Conservation (phyloP, 2,888 invertebrate genomes). For the Eristalis pertinax region DNA sequence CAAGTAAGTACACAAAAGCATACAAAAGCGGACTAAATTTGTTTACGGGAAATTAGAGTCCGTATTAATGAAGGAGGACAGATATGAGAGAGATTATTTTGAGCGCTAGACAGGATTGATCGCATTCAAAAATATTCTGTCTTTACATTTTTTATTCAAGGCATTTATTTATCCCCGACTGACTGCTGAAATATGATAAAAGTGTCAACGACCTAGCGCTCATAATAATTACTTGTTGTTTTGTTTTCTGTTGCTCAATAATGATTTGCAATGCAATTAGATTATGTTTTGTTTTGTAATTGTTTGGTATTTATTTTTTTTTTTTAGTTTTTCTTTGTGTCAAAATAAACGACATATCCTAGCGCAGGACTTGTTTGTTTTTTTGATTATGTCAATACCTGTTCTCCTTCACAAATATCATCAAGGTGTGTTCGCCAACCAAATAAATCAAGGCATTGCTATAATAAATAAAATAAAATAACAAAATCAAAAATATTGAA, state of each 20-base stretch:
- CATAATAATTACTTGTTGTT: conserved; percentile 49
- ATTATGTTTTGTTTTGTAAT: conserved; percentile 19
- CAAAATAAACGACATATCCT: conserved; percentile 59
- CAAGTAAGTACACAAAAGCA: conserved; percentile 57
- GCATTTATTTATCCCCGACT: no score
- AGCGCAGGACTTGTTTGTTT: conserved; percentile 47
- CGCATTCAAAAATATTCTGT: neutral
- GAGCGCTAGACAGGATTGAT: conserved; percentile 49
- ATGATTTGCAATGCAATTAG: conserved; percentile 57
- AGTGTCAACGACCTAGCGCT: conserved; percentile 37
- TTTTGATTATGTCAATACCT: conserved; percentile 48
- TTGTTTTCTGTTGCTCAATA: conserved; percentile 34
- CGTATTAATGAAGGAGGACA: conserved; percentile 68
- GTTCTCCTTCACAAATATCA: conserved; percentile 70
- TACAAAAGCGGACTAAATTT: conserved; percentile 57
- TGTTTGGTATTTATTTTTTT: conserved; percentile 11
- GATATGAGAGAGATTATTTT: conserved; percentile 66
- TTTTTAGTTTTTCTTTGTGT: conserved; percentile 5
- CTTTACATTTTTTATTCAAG: no score
- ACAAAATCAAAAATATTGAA: conserved; percentile 52
- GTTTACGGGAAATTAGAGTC: conserved; percentile 16
- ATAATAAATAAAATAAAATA: conserved; percentile 65
- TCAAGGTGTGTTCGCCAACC: conserved; percentile 53
- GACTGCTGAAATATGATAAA: no score
- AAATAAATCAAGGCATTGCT: conserved; percentile 50